Percentiles rank a stretch among this genome's conserved stretches.
Evolutionary conservation across 2,797 vertebrate species (phyloP).

Genomic region (Sebastes goodei): DNA sequence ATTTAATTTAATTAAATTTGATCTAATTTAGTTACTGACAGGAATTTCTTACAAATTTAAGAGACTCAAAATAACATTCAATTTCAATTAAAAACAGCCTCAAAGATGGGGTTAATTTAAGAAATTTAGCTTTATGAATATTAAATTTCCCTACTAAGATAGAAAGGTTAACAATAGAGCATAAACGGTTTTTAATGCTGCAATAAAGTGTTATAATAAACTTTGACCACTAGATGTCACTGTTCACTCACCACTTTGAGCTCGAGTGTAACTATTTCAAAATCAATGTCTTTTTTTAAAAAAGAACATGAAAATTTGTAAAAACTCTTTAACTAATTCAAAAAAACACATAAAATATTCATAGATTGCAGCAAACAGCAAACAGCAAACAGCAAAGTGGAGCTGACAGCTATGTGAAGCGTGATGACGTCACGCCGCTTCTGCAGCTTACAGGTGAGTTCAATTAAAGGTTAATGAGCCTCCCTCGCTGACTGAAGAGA

Average conservation of each 20-base stretch:
- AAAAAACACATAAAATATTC: background rate
- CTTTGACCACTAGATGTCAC: constrained; percentile 41
- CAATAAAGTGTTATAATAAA: background rate
- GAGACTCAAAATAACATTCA: no score
- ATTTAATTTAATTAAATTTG: no score
- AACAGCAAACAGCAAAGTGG: background rate
- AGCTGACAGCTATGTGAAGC: background rate
- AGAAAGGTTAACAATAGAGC: no score
- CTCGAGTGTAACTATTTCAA: background rate
- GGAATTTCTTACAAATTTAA: no score
- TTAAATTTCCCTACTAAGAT: no score
- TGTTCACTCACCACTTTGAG: background rate
- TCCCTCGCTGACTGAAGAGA: background rate
- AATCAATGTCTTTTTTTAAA: background rate
- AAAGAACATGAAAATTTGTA: background rate
- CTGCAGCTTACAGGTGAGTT: constrained; percentile 57
- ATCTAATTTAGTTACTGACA: no score
- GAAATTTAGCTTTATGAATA: no score
- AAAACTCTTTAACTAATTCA: rapidly evolving
- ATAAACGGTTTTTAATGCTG: no score
- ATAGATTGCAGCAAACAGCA: background rate
- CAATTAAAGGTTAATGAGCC: constrained; percentile 62
- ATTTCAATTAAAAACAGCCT: no score
- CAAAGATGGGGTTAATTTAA: no score
- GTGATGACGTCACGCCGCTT: constrained; percentile 25